Evolutionary conservation across 2,797 vertebrate genomes (phyloP).

Genomic region (Cossypha heuglini): DNA sequence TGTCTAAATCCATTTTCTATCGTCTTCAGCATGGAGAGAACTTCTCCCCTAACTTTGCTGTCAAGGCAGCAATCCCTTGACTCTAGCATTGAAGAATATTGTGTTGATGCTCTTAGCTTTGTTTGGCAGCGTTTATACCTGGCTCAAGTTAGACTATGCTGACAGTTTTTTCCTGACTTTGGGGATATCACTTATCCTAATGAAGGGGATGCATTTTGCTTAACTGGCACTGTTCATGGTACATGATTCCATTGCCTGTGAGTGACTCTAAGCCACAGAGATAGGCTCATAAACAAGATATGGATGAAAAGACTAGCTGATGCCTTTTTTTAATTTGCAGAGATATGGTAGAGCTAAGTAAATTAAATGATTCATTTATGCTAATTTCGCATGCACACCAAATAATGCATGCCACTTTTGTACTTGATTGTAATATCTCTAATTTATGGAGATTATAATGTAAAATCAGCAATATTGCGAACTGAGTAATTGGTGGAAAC

Average conservation of each 20-base stretch:
- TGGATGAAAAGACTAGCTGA: neutral
- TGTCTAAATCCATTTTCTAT: neutral
- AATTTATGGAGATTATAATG: neutral
- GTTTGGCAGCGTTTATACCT: neutral
- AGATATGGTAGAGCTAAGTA: neutral
- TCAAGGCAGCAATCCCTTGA: neutral
- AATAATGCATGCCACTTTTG: neutral
- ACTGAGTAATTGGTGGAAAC: neutral
- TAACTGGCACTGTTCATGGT: neutral
- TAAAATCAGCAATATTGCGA: neutral
- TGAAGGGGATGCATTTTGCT: neutral
- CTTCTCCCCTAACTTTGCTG: neutral
- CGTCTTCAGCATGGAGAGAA: neutral
- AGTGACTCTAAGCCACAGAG: neutral
- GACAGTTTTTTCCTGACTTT: neutral
- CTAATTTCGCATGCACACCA: neutral
- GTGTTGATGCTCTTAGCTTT: neutral
- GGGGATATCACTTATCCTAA: neutral
- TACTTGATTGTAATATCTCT: neutral
- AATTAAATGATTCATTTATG: constrained; percentile 11
- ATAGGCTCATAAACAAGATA: neutral
- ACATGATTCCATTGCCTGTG: neutral
- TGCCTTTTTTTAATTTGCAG: constrained; percentile 4
- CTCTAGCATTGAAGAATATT: neutral
- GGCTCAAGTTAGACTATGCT: neutral